Base-by-base conservation (phyloP, 2,113 vertebrate species). In the Perccottus glenii region DNA sequence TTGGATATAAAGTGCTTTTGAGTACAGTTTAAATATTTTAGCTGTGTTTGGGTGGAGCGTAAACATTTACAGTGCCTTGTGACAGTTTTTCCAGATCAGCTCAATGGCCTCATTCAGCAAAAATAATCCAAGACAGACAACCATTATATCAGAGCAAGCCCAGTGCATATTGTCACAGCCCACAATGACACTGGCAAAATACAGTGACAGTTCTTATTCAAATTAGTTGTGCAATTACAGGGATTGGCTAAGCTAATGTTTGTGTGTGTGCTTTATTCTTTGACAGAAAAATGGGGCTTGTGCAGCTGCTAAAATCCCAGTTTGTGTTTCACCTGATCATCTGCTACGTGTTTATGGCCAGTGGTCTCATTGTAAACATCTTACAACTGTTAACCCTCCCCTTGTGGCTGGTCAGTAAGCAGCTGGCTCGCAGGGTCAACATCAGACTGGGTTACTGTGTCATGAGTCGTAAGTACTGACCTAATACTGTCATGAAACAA, bases 301-400 rank as follows among this genome's bases (percentile, higher is more conserved):
- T 88, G 62, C 92, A 92, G 67, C 79, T 94, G 89, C 88, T 99
- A 73, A 98, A 98, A 87, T 95, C 95, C 15, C 96, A 97, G 82
- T 95, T 98, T 74, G 80, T 98, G 85, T 94, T 92, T 80, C 96
- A 96, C 10, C 92, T 99, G 44, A 65, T 98, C 84, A 93, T 99
- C 87, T 94, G 94, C 83, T 99, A 96, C 15, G 95, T 98, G 76
- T 98, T 99, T 86, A 92, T 98, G 81, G 91, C 89, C 73, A 98
- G 95, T 15, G 98, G 97, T 67, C 86, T 99, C 48, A 92, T 98
- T 6, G 32, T 98, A 83, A 99, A 99, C 91, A 69, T 94, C 66
- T 53, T 98, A 67, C 98, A 99, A 86, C 75, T 99, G 55, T 92
- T 93, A 77, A 96, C 95, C 0, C 93, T 96, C 59, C 76, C 94